These are phyloP conservation scores for Acrobasis suavella DNA, from an alignment of 2,888 invertebrate genomes.

Conservation along the genomic window DNA sequence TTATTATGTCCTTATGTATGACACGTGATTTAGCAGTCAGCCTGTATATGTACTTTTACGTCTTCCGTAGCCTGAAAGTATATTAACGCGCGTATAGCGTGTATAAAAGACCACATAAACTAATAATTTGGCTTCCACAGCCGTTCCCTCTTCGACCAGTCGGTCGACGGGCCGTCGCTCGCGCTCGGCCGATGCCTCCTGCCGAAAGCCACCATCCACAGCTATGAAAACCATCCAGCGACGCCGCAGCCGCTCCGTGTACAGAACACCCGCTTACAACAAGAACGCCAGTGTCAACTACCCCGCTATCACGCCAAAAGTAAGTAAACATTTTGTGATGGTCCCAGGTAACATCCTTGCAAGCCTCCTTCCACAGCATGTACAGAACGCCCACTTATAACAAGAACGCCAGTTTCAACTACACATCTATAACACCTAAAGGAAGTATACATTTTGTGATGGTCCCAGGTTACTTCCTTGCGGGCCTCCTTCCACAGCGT, in stretches of 20 bases:
- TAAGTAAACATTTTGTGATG: conserved; percentile 29
- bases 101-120: too few species aligned
- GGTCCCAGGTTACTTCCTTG: too few species aligned
- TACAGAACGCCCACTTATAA: too few species aligned
- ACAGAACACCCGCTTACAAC: conserved; percentile 69
- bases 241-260: conserved; percentile 63
- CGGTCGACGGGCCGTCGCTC: conserved; percentile 48
- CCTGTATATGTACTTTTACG: too few species aligned
- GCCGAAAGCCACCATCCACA: conserved; percentile 42
- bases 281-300: conserved; percentile 53
- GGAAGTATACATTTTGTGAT: background rate
- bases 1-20: too few species aligned
- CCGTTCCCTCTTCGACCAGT: conserved; percentile 37
- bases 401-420: too few species aligned
- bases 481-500: conserved; percentile 45
- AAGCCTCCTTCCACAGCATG: too few species aligned
- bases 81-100: too few species aligned
- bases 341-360: too few species aligned
- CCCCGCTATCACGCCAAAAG: conserved; percentile 76
- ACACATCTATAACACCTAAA: background rate
- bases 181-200: conserved; percentile 55
- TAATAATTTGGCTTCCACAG: conserved; percentile 30
- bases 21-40: too few species aligned
- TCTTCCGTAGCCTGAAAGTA: too few species aligned
- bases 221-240: conserved; percentile 35